A percentile compares a stretch with the other conserved stretches of the same genome.
Conservation (phyloP, 2,888 invertebrate genomes). For the Pinctada fucata region DNA sequence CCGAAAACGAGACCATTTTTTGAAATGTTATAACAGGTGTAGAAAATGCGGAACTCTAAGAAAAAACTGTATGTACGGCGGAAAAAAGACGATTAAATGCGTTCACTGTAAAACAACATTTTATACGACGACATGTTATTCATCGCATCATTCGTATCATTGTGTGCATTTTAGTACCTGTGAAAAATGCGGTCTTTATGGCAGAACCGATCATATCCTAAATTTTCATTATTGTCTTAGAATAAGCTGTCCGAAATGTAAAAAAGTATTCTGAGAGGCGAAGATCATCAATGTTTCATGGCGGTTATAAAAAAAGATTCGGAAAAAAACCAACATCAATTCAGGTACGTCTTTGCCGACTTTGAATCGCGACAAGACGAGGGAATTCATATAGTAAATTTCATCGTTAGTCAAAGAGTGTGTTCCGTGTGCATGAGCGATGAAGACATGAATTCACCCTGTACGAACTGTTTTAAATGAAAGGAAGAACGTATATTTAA, state of each 20-base stretch:
- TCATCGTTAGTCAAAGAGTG: background rate
- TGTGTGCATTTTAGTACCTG: no score
- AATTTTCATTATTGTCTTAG: background rate
- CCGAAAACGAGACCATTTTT: no score
- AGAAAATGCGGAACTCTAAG: no score
- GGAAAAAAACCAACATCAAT: background rate
- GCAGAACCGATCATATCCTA: no score
- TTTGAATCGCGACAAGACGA: background rate
- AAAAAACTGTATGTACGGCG: no score
- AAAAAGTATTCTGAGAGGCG: background rate
- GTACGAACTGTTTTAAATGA: background rate
- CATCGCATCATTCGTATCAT: no score
- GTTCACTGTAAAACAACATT: no score
- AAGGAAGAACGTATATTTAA: background rate
- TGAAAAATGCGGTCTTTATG: no score
- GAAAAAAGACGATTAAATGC: no score
- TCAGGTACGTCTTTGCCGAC: background rate
- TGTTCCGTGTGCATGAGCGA: background rate
- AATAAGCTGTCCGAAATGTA: background rate
- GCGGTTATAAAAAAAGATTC: background rate
- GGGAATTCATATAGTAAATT: background rate
- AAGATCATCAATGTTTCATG: background rate
- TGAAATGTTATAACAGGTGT: no score
- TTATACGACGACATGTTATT: no score
- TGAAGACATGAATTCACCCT: background rate